Evolutionary conservation across 2,797 vertebrate genomes (phyloP), one percentile per base, ranked within the genome.

Genomic region (Philypnodon macrostomus): DNA sequence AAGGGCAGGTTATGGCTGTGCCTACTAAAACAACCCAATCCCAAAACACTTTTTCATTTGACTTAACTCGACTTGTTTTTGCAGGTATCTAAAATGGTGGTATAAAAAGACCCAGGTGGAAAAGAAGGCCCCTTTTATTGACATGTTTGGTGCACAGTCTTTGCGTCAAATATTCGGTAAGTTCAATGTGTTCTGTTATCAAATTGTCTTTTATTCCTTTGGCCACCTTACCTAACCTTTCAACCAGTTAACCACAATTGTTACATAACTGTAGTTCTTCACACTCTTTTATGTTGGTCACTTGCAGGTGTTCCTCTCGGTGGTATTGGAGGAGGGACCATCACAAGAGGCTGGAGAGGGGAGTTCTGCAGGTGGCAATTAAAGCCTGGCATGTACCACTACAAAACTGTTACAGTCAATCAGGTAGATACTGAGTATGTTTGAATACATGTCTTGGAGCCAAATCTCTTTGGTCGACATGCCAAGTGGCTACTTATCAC

Each of bases 361-460:
- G 94, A 98, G 47, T 98, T 99, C 82, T 99, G 96, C 70, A 89
- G 94, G 46, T 99, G 96, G 95, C 96, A 98, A 53, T 89, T 98
- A 39, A 95, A 93, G 44, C 95, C 96, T 32, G 96, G 96, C 41
- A 89, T 97, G 85, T 99, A 97, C 84, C 89, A 92, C 59, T 95
- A 98, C 12, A 91, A 89, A 81, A 93, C 91, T 0, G 93, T 97
- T 37, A 87, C 90, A 0, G 90, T 92, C 11, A 84, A 98, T 83
- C 96, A 99, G 93, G 96, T 97, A 80, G 12, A 32, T 27, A 8
- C 11, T 9, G 7, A 21, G 21, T 2, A 15, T 6, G 5, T 2
- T 0, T n/a, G 37, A 15, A 9, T 15, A 4, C 0, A 1, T 14
- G 3, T 16, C 1, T 29, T 4, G 17, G 0, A 12, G 5, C n/a